These are phyloP conservation scores for Gisinianus flammeolus DNA, from an alignment of 2,888 invertebrate species.

Conservation along the genomic window DNA sequence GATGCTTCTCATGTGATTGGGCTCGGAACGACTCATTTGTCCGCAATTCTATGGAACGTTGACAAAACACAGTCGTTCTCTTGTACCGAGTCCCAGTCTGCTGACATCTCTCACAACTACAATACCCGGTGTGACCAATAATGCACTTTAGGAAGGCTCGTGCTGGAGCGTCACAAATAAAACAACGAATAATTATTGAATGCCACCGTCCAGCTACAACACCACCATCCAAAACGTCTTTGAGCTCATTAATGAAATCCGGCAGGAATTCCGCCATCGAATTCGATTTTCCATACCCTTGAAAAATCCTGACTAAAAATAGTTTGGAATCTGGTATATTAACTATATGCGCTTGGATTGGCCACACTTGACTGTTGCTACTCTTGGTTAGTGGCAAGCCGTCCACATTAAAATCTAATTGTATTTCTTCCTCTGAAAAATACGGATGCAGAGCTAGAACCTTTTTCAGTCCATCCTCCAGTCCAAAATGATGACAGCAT, in stretches of 20 bases:
- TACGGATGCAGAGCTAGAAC: not conserved
- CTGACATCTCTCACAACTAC: conserved; percentile 19
- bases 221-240: not conserved
- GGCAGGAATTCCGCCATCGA: not conserved
- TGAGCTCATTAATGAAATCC: conserved; percentile 3
- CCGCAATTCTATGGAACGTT: not conserved
- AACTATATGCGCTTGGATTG: not conserved
- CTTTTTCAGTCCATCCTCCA: not conserved
- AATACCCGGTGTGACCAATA: conserved; percentile 13
- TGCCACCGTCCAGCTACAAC: not conserved
- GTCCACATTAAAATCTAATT: conserved; percentile 7
- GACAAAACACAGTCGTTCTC: not conserved
- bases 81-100: not conserved
- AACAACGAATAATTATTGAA: not conserved
- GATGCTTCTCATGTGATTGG: conserved; percentile 47
- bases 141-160: conserved; percentile 8
- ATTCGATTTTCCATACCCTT: not conserved
- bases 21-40: conserved; percentile 38
- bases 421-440: not conserved
- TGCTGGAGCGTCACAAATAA: conserved; percentile 33
- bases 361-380: not conserved
- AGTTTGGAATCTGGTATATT: not conserved
- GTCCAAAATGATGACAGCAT: not conserved
- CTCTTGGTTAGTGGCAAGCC: conserved; percentile 9
- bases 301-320: not conserved